Conservation (phyloP, 2,113 vertebrate species). For the Aptenodytes patagonicus region DNA sequence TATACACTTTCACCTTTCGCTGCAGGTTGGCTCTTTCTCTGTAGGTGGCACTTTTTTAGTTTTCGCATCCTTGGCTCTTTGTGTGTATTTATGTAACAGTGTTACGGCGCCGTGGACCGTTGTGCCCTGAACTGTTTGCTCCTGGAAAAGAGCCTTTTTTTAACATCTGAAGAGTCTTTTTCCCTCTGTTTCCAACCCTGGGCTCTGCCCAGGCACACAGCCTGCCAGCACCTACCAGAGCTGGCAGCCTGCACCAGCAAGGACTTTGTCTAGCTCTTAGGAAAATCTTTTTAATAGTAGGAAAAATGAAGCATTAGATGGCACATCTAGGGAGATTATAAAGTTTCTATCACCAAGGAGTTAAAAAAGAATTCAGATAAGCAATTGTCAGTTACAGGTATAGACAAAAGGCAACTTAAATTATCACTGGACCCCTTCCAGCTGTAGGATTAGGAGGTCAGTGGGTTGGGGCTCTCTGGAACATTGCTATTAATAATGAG, state of each 20-base stretch:
- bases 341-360: not conserved
- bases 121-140: not conserved
- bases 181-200: rapidly evolving
- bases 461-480: not conserved
- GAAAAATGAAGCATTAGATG: not conserved
- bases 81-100: not conserved
- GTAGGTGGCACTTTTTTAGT: not conserved
- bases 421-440: not conserved
- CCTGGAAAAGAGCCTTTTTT: not conserved
- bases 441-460: not conserved
- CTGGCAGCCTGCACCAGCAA: not conserved
- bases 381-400: not conserved
- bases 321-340: not conserved
- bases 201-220: not conserved
- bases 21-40: not conserved
- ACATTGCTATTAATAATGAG: not conserved
- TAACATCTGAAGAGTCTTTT: not conserved
- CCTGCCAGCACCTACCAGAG: not conserved
- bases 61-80: not conserved
- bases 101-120: rapidly evolving
- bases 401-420: not conserved
- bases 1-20: not conserved
- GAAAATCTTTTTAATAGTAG: not conserved
- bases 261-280: not conserved
- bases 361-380: not conserved